Base-by-base conservation (phyloP, 2,797 vertebrate genomes). In the Eidolon dupreanum region DNA sequence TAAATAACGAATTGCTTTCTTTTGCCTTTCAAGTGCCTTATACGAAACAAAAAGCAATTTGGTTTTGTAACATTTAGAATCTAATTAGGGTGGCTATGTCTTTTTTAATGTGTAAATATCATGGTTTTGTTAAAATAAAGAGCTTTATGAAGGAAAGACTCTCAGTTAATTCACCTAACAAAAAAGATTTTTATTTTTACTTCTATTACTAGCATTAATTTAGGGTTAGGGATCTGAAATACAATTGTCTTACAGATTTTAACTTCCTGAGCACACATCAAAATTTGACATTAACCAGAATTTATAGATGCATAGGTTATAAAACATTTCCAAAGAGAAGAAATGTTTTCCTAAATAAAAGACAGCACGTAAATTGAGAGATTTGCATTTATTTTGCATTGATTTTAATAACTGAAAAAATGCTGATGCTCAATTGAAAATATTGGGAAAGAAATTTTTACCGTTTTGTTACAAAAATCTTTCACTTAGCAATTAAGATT, bases 1-100 rank as follows among this genome's bases (percentile, higher is more conserved):
- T 55, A 61, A 95, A 93, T 94, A 85, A 93, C 6, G 26, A 78
- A 94, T 93, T 88, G 7, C 55, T 88, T 95, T 89, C 31, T 73
- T 97, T 86, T 97, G 94, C 41, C 28, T 96, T 88, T 96, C 86
- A 93, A 73, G 66, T 88, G 71, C 49, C 68, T 95, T 94, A 77
- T 53, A 53, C 38, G 61, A 88, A 94, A 89, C 55, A 74, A 88
- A 81, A 95, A 89, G 55, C 22, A 49, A 90, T 84, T 97, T 92
- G 33, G 68, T 97, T 96, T 94, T 57, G 78, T 86, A 91, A 68
- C 41, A 68, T 57, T 79, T 91, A 53, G 78, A 95, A 63, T 88
- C 36, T 82, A 85, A 85, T 70, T 88, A 94, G 73, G 24, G 82
- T 26, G 19, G 2, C 51, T 88, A 38, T 65, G 24, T 77, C 65